Evolutionary conservation across 2,113 vertebrate species (phyloP).

Genomic region (Lagopus muta): DNA sequence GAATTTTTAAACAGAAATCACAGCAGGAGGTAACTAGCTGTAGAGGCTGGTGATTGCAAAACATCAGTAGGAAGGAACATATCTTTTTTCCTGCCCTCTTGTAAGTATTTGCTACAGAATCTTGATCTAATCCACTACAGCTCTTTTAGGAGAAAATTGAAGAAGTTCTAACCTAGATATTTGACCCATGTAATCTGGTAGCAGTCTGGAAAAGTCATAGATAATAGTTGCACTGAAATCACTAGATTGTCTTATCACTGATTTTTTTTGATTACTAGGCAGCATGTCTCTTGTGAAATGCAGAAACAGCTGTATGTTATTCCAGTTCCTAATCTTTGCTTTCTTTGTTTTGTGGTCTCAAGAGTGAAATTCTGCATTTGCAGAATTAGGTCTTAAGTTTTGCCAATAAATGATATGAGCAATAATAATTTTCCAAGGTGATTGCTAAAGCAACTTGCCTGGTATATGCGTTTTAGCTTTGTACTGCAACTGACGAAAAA

Average conservation of each 20-base stretch:
- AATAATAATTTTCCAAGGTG: background rate
- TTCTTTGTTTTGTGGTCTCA: background rate
- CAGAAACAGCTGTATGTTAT: conserved; percentile 14
- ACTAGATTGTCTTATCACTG: conserved; percentile 12
- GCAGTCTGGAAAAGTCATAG: background rate
- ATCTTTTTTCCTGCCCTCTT: background rate
- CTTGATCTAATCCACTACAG: background rate
- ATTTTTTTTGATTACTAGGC: background rate
- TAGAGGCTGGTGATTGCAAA: background rate
- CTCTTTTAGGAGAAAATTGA: background rate
- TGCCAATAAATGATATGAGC: background rate
- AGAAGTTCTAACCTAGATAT: background rate
- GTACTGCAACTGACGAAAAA: background rate
- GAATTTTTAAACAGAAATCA: background rate
- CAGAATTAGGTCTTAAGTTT: background rate
- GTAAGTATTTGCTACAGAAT: background rate
- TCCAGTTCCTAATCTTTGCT: background rate
- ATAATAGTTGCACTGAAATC: background rate
- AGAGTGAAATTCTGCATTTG: background rate
- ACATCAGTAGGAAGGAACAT: background rate
- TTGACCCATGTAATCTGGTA: conserved; percentile 6
- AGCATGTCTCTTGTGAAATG: background rate
- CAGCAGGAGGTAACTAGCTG: background rate
- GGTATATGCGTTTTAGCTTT: background rate
- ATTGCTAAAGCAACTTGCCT: background rate